Evolutionary conservation across 2,888 invertebrate species (phyloP).

Genomic region (Cheiracanthium punctorium): DNA sequence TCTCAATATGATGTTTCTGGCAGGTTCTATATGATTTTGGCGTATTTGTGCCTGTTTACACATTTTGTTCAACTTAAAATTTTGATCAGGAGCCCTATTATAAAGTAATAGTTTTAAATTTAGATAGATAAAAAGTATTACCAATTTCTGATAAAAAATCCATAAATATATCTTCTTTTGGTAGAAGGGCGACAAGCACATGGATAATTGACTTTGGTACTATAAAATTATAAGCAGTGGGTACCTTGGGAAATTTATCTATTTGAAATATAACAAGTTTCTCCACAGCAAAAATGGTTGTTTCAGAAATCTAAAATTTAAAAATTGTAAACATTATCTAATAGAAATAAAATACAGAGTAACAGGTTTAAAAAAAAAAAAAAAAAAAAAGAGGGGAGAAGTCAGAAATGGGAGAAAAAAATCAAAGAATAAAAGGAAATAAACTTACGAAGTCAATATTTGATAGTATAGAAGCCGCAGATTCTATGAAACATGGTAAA

Average conservation of each 20-base stretch:
- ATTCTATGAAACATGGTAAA: constrained; percentile 59
- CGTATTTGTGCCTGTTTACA: too few relatives aligned
- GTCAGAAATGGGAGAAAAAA: background rate
- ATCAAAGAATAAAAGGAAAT: background rate
- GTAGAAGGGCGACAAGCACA: constrained; percentile 49
- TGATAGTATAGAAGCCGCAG: constrained; percentile 56
- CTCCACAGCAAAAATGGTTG: constrained; percentile 36
- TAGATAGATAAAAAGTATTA: too few relatives aligned
- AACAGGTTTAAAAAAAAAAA: background rate
- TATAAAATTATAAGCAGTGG: constrained; percentile 44
- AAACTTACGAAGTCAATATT: constrained; percentile 59
- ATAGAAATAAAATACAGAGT: background rate
- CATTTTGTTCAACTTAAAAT: too few relatives aligned
- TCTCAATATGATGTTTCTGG: too few relatives aligned
- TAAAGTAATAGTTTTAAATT: too few relatives aligned
- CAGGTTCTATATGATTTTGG: too few relatives aligned
- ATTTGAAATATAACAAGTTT: constrained; percentile 53
- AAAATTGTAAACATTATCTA: background rate
- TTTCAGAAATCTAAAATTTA: constrained; percentile 32
- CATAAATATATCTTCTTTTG: constrained; percentile 55
- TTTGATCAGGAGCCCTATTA: too few relatives aligned
- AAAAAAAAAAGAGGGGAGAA: too few relatives aligned
- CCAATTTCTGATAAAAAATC: constrained; percentile 55
- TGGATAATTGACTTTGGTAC: constrained; percentile 44
- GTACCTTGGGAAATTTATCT: constrained; percentile 58